Evolutionary conservation across 2,113 vertebrate species (phyloP), one percentile per base, ranked within the genome.

Genomic region (Thryonomys swinderianus): DNA sequence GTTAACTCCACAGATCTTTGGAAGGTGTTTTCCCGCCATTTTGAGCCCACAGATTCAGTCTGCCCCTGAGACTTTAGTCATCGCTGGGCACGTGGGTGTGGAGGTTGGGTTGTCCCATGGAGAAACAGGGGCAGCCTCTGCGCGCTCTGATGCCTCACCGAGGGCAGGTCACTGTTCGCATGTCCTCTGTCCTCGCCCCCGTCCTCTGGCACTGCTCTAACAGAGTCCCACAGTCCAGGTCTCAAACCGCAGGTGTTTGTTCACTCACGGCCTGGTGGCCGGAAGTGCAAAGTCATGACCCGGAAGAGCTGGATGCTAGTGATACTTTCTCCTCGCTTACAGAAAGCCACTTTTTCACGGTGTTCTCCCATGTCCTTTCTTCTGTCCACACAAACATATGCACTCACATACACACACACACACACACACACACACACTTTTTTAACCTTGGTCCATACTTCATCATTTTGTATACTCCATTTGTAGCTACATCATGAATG

Each of bases 1-100:
- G 64, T 97, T 97, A 93, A 96, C 88, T 90, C 84, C 45, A 40
- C 55, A 92, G 93, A 95, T 94, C n/a, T 96, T 92, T 93, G 90
- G 64, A 85, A 94, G 74, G 71, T 96, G 81, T 89, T 82, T 94
- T 82, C 86, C 42, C 88, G 42, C 17, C 86, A 88, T 91, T 93
- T 95, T 92, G 64, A 84, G 27, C 88, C 90, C 81, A 76, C 81
- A 97, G 2, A 76, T 96, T 85, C 40, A 40, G n/a, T 79, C 85
- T 91, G 11, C 93, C 94, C 88, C 89, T 93, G 64, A 30, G 71
- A 42, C 83, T 94, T 93, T 87, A 86, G 42, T 91, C 76, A 85
- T 87, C 48, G 40, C 48, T 61, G 34, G 42, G 59, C 59, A 37
- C 40, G 10, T 7, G 57, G 32, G 59, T 82, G 14, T 51, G 32